Percentiles rank a stretch among this genome's conserved stretches.
Conservation (phyloP, 2,797 vertebrate species). For the Clangula hyemalis region DNA sequence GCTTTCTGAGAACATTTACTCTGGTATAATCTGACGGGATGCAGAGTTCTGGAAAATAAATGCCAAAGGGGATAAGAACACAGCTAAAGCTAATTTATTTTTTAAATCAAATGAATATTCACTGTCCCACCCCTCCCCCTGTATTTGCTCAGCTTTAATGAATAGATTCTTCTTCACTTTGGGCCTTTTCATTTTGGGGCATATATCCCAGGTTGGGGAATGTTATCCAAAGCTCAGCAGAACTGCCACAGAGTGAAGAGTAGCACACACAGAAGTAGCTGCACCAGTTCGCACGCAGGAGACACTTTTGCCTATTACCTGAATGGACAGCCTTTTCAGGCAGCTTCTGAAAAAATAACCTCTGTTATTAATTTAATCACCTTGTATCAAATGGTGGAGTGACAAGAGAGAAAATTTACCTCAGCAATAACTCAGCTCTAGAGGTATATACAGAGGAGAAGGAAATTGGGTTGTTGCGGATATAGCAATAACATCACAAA, state of each 20-base stretch:
- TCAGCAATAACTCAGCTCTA: constrained; percentile 23
- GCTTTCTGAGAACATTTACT: constrained; percentile 51
- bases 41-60: constrained; percentile 51
- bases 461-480: constrained; percentile 53
- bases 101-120: constrained; percentile 52
- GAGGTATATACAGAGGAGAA: constrained; percentile 6
- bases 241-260: neutral
- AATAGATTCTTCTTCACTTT: neutral
- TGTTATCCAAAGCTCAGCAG: neutral
- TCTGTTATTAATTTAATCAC: constrained; percentile 9
- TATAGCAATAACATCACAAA: constrained; percentile 17
- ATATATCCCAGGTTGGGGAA: neutral
- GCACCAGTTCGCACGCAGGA: neutral
- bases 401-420: constrained; percentile 28
- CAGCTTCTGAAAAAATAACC: neutral
- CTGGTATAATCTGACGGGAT: constrained; percentile 28
- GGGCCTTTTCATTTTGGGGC: neutral
- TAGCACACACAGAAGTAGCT: neutral
- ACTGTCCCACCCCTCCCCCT: neutral
- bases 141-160: constrained; percentile 26
- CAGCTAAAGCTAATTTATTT: constrained; percentile 43
- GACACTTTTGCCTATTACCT: neutral
- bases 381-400: neutral
- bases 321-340: neutral
- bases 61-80: constrained; percentile 29